Base-by-base conservation (phyloP, 2,113 vertebrate genomes). In the Procapra przewalskii region DNA sequence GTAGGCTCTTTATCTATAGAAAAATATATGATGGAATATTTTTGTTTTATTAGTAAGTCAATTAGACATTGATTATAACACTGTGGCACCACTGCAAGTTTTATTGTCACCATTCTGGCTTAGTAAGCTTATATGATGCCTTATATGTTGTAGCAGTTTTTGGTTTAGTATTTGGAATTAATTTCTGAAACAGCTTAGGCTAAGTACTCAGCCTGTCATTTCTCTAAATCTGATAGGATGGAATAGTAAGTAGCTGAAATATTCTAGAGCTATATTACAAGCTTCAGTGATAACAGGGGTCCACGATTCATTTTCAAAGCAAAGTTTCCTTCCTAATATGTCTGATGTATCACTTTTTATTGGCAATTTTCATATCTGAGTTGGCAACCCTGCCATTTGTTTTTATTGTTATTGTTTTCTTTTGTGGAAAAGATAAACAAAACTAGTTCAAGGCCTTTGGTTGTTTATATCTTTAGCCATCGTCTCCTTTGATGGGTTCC, bases 31-130 rank as follows among this genome's bases (percentile, higher is more conserved):
- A 97, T 92, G 4, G 95, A 97, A 82, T 98, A 95, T 98, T 98
- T 98, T 90, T 40, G 84, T 98, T 98, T 98, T 98, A 99, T 99
- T 98, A 98, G 96, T 98, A 97, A 98, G 96, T 98, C 98, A 96
- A 96, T 98, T 98, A 98, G 92, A 94, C 91, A 98, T 98, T 98
- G 97, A 98, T 98, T 98, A 97, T 93, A 96, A 96, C 75, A 93
- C 97, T 96, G 54, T 94, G 96, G 93, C 2, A 92, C 89, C 7
- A 88, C 89, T 94, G 96, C 91, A 92, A 96, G 91, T 98, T 98
- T 98, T 98, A 97, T 94, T 98, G 88, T 98, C 96, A 94, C 59
- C 82, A 93, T 96, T 97, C 97, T 96, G 96, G 93, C 2, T 27
- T 96, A 97, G 57, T 67, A 96, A 98, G 91, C 96, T 90, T 87